phyloP scores from a whole-genome alignment of 2,888 invertebrate species.

The Coelopa pilipes region DNA sequence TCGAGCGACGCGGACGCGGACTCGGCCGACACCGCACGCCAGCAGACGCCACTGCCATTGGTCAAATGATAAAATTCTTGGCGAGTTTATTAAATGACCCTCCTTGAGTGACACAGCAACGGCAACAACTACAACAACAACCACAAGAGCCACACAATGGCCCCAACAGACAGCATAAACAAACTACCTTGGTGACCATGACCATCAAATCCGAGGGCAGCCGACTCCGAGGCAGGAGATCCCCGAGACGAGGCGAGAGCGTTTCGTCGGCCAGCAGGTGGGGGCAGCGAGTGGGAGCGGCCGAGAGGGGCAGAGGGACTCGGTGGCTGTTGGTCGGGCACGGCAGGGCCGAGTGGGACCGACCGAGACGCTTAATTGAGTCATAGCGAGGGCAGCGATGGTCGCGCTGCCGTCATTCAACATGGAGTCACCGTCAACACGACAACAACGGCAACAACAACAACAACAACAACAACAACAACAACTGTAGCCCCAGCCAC shows the following conservation, averaged over 20 bases:
- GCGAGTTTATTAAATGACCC: constrained; percentile 31
- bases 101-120: background rate
- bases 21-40: constrained; percentile 6
- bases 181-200: constrained; percentile 33
- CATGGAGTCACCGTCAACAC: background rate
- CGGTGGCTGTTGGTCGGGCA: no score
- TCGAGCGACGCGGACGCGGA: background rate
- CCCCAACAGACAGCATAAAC: background rate
- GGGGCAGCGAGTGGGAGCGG: background rate
- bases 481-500: background rate
- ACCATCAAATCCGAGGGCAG: constrained; percentile 32
- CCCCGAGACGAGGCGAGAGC: background rate
- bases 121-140: background rate
- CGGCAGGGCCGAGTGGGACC: no score
- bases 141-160: no score
- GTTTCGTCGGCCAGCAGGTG: background rate
- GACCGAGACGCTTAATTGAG: constrained; percentile 38
- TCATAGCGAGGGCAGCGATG: constrained; percentile 35
- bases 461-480: background rate
- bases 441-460: background rate
- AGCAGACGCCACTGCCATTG: constrained; percentile 3
- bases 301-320: no score
- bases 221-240: background rate
- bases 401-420: constrained; percentile 15
- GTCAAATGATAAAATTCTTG: constrained; percentile 27